Evolutionary conservation across 1,140 invertebrate genomes (phyloP).

Genomic region (Ganaspis sp.): DNA sequence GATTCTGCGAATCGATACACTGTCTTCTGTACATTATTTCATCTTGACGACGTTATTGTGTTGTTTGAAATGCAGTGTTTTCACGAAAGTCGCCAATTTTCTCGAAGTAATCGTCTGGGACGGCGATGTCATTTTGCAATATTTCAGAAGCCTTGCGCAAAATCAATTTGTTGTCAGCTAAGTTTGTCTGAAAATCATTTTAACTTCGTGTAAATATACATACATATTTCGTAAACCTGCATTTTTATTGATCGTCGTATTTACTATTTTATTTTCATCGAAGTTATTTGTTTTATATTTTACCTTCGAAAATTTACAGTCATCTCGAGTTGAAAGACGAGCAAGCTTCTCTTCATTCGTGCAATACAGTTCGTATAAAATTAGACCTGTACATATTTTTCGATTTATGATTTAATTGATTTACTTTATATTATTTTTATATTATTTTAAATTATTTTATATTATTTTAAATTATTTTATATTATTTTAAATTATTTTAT

Average conservation of each 20-base stretch:
- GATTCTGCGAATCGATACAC: neutral
- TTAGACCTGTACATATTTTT: conserved; percentile 52
- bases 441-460: too few relatives aligned
- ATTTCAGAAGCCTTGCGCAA: conserved; percentile 58
- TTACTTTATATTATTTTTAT: too few relatives aligned
- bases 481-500: too few relatives aligned
- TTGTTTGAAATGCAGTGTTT: conserved; percentile 20
- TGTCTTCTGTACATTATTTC: neutral
- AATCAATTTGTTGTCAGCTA: conserved; percentile 44
- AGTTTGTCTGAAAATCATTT: conserved; percentile 40
- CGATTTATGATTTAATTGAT: too few relatives aligned
- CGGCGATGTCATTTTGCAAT: conserved; percentile 60
- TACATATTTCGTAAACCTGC: neutral
- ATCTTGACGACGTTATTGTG: neutral
- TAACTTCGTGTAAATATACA: conserved; percentile 29
- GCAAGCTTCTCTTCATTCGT: conserved; percentile 59
- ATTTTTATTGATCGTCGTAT: neutral
- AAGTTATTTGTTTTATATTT: conserved; percentile 16
- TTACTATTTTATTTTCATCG: too few relatives aligned
- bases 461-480: too few relatives aligned
- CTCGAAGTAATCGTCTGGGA: conserved; percentile 42
- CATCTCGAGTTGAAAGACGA: conserved; percentile 36
- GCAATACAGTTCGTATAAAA: conserved; percentile 67
- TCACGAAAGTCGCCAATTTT: neutral
- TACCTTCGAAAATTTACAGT: neutral